Conservation (phyloP, 1,140 invertebrate genomes). For the Euura saliciscinereae region DNA sequence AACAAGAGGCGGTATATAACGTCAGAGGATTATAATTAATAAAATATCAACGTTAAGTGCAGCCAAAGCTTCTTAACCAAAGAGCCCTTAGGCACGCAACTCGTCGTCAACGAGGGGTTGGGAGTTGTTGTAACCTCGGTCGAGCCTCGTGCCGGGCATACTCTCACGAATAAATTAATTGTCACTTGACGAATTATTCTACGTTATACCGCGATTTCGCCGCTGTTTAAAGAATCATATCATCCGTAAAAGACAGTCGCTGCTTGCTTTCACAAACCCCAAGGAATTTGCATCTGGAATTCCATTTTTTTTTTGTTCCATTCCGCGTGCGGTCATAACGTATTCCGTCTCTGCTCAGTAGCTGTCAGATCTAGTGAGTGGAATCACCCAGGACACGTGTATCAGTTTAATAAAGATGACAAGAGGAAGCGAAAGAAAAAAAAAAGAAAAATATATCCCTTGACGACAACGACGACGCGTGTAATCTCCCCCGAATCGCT, state of each 20-base stretch:
- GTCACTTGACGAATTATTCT: constrained; percentile 1
- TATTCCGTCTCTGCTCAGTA: neutral
- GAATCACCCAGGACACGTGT: neutral
- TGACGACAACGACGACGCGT: neutral
- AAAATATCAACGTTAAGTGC: constrained; percentile 46
- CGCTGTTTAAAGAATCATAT: too few relatives aligned
- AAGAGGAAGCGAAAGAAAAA: too few relatives aligned
- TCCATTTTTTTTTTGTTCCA: neutral
- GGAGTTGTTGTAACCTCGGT: constrained; percentile 1
- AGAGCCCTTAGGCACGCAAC: constrained; percentile 25
- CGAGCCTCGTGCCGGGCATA: neutral
- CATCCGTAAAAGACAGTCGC: too few relatives aligned
- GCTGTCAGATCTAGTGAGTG: neutral
- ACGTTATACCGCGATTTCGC: neutral
- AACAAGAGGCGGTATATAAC: neutral
- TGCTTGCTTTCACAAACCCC: too few relatives aligned
- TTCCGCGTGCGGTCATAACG: neutral
- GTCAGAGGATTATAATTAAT: constrained; percentile 40
- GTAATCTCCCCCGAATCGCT: neutral
- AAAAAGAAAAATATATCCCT: neutral
- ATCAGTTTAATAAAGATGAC: neutral
- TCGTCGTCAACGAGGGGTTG: constrained; percentile 4
- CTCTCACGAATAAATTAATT: constrained; percentile 12
- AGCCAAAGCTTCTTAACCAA: constrained; percentile 42
- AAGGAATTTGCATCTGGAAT: too few relatives aligned